These are phyloP conservation scores for Cynaeus angustus DNA, from an alignment of 2,888 invertebrate genomes.

Conservation along the genomic window DNA sequence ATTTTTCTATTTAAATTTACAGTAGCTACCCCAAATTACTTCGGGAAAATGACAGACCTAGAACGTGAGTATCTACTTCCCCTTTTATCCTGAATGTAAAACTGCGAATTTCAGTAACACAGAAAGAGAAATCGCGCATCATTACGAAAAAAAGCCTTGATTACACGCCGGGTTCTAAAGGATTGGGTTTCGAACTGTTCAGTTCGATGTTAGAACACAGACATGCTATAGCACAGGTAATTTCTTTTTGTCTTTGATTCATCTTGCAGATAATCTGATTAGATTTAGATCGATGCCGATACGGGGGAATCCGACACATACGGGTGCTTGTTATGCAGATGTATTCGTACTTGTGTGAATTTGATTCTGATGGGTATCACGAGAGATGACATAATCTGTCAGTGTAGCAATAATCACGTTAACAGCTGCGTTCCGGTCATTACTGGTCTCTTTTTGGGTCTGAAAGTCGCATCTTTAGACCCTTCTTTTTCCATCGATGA, in stretches of 20 bases:
- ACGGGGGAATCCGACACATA: slow-evolving; percentile 69
- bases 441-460: slow-evolving; percentile 71
- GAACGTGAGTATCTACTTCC: too few relatives aligned
- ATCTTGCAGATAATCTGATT: slow-evolving; percentile 64
- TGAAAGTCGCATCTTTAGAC: slow-evolving; percentile 61
- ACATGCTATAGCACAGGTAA: slow-evolving; percentile 31
- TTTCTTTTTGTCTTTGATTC: slow-evolving; percentile 18
- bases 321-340: slow-evolving; percentile 67
- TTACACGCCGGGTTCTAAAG: slow-evolving; percentile 21
- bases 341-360: slow-evolving; percentile 71
- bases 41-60: too few relatives aligned
- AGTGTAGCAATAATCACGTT: slow-evolving; percentile 72
- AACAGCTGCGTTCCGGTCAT: slow-evolving; percentile 72
- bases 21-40: too few relatives aligned
- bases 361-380: slow-evolving; percentile 68
- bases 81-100: background rate
- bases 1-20: too few relatives aligned
- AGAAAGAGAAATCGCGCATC: slow-evolving; percentile 7
- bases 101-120: slow-evolving; percentile 12
- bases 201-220: slow-evolving; percentile 23
- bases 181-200: slow-evolving; percentile 31
- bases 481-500: slow-evolving; percentile 59
- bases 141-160: slow-evolving; percentile 28
- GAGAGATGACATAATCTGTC: slow-evolving; percentile 70
- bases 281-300: slow-evolving; percentile 47